Evolutionary conservation across 2,797 vertebrate genomes (phyloP).

Genomic region (Sphenopsis melanotis): DNA sequence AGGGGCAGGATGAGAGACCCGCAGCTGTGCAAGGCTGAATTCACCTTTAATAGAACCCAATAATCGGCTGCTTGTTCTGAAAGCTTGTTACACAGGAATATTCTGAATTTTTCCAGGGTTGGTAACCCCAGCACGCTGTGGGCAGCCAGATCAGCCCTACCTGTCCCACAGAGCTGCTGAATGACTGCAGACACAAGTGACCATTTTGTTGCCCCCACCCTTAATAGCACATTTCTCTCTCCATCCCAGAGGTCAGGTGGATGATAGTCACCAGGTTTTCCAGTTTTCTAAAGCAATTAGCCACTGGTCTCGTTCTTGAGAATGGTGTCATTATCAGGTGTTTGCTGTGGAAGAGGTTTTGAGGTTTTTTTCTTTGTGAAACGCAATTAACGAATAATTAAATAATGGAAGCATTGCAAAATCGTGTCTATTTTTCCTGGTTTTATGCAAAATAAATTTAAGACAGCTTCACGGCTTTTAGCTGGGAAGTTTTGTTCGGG

Average conservation of each 20-base stretch:
- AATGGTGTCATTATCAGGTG: not conserved
- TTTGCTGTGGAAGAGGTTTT: not conserved
- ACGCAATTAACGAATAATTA: rapidly evolving
- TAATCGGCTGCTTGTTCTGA: not conserved
- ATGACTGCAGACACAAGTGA: not conserved
- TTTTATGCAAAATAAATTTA: not conserved
- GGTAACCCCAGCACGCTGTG: rapidly evolving
- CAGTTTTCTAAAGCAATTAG: not conserved
- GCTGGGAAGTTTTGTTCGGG: not conserved
- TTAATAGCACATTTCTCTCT: not conserved
- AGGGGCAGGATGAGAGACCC: not conserved
- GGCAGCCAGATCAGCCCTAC: not conserved
- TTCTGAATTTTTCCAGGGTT: not conserved
- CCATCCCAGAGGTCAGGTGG: not conserved
- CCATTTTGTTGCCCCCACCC: not conserved
- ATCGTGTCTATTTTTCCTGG: rapidly evolving
- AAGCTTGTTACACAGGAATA: rapidly evolving
- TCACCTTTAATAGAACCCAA: not conserved
- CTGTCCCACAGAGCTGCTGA: not conserved
- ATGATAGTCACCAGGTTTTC: not conserved
- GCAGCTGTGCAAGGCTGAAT: not conserved
- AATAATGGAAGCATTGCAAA: not conserved
- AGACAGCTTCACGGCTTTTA: not conserved
- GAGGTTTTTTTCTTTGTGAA: not conserved
- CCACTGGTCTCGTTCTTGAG: not conserved